Evolutionary conservation across 2,888 invertebrate species (phyloP), one percentile per base, ranked within the genome.

Genomic region (Gymnocheta viridis): DNA sequence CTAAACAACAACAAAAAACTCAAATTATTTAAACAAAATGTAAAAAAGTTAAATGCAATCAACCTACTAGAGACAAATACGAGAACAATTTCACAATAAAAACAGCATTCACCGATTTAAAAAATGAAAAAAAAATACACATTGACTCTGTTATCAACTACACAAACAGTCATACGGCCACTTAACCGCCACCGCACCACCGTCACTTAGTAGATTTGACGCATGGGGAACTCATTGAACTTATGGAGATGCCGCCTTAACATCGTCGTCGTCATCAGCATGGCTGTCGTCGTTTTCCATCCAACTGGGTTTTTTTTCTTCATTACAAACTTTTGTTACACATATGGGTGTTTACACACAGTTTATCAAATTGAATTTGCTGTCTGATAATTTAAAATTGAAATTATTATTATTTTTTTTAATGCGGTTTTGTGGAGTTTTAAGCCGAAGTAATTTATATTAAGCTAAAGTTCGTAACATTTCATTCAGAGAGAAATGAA

Each of bases 161-260:
- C 32, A 79, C 32, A 62, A 47, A 66, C 29, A 47, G 24, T 32
- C 17, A 32, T 19, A 14, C 35, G 64, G 44, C 47, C 58, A 49
- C 72, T 66, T 76, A 58, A 66, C 47, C n/a, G 32, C 58, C 64
- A 12, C 24, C 66, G n/a, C n/a, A 54, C 62, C 60, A 64, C 54
- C 74, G n/a, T n/a, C n/a, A n/a, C n/a, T 64, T 19, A 29, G 51
- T 47, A 22, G 19, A 54, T 67, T 70, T 76, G 54, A 76, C 47
- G 72, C 80, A 60, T 66, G 35, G 60, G 60, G 62, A 81, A 73
- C 64, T 32, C 64, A 79, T 44, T 66, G 58, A 79, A 73, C 70
- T 77, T 47, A 73, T 80, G 62, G 51, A 76, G 66, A 76, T 70
- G 76, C 80, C 80, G 80, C 77, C 77, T 78, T 73, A 80, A 58